Evolutionary conservation across 2,113 vertebrate species (phyloP), one percentile per base, ranked within the genome.

Genomic region (Cephalophus harveyi): DNA sequence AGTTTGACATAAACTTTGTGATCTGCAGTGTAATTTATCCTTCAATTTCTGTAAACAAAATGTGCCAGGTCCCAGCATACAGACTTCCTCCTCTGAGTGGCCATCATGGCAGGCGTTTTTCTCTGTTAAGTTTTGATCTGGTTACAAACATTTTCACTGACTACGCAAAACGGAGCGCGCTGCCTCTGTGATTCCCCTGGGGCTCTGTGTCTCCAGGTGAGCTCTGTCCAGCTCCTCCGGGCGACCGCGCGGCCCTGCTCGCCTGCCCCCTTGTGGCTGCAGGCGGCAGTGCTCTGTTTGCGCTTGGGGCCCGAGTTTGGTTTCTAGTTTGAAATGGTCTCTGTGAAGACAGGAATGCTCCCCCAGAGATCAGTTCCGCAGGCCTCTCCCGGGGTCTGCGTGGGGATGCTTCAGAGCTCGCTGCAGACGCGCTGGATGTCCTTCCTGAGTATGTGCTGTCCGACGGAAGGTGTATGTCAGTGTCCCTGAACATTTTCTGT

Each of bases 141-240:
- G 33, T 52, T 52, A 46, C 2, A 79, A 19, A 13, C 83, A 13
- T 7, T 78, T 16, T 84, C 83, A 64, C 7, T 27, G 10, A 87
- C 3, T 21, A 43, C 71, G 30, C 17, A 78, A 23, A 82, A 46
- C 50, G 3, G 30, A 86, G 11, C 23, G 2, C 36, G 23, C 2
- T 59, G 36, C 52, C 15, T 86, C 33, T 52, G 21, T 23, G 33
- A 0, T 13, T 30, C 19, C 78, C 54, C 86, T 43, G 67, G n/a
- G 54, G 46, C 3, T 57, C 36, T 0, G 17, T 25, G 5, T 78
- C 7, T 93, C 23, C 27, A 52, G 79, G 12, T 23, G 40, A 50
- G 21, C 27, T 36, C 50, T 6, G 21, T 43, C 48, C 0, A 0
- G 0, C 33, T 14, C 9, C 5, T 30, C 6, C 1, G 21, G 8